Base-by-base conservation (phyloP, 2,888 invertebrate genomes). In the Seira ritae region DNA sequence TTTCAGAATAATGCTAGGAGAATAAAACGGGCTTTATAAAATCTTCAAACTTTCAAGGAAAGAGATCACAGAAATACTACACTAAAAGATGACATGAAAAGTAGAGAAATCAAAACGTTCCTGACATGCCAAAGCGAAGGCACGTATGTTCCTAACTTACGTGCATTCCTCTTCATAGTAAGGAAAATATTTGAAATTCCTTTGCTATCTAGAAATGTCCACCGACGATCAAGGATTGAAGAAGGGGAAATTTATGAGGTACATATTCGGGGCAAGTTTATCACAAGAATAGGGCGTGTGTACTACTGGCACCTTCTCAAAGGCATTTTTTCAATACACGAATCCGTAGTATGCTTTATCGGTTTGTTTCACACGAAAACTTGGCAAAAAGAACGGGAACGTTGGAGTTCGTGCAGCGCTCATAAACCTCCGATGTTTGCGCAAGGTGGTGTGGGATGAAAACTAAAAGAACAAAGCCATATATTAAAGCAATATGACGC, bases 61-160 rank as follows among this genome's bases (percentile, higher is more conserved):
- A 66, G 66, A 74, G 70, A 74, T 84, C 77, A 83, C 55, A 83
- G 78, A 72, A 37, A 23, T 24, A 17, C 37, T 84, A 73, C 72
- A 79, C 65, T 73, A 75, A 4, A 42, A 75, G 68, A 80, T 74
- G 80, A 83, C 77, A 74, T 72, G 84, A 84, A 82, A n/a, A n/a
- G n/a, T n/a, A 77, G 66, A 82, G 83, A 78, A 84, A 84, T 84
- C 84, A 84, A 71, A 73, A 84, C 84, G 84, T 84, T 84, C 84
- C 31, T 77, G 68, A 79, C 78, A 84, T 84, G 73, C 84, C 78
- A 74, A 84, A 78, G 74, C 69, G 69, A 50, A 79, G 19, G n/a
- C 22, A n/a, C 22, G 66, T 19, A 66, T 20, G 3, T 10, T 22
- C 1, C n/a, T 8, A 66, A 66, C 12, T 60, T 60, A 3, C 60